Base-by-base conservation (phyloP, 2,888 invertebrate species). In the Leptopilina myrica region DNA sequence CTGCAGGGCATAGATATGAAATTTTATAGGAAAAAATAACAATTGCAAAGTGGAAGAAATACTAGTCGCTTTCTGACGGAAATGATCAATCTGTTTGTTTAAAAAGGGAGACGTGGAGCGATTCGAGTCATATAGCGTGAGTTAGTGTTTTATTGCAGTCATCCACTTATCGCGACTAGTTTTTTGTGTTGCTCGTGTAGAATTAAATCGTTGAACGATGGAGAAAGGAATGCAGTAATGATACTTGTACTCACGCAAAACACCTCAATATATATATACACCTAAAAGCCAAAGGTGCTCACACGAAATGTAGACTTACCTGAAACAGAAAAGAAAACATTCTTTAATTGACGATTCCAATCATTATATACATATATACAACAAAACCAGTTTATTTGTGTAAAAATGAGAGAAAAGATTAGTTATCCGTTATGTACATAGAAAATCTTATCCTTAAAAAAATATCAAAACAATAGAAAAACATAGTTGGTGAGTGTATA, bases 131-230 rank as follows among this genome's bases (percentile, higher is more conserved):
- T 69, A 20, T 69, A 20, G 69, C 46, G 12, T 26, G 53, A 46
- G 64, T 33, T 64, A 33, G 69, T 53, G 53, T 26, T 66, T 66
- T 66, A 43, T 43, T 73, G 53, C 53, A 73, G 56, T 73, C 69
- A 73, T 73, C 33, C 69, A 73, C 69, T 73, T 56, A 73, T 73
- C 69, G 53, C 53, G 69, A 73, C 69, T 73, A 73, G 69, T 73
- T 73, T 73, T 73, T 73, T 49, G 49, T 49, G 49, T 49, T 26
- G 26, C 26, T 26, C 49, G 26, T 73, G 56, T 53, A 73, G 26
- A 73, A 73, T 73, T 26, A 56, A 73, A 73, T 73, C 53, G 69
- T 73, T 73, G 53, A 73, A 73, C 69, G 69, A 73, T 56, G 69
- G 69, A 73, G 69, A 73, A 73, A 73, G 69, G 69, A 53, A 73